Conservation (phyloP, 2,888 invertebrate genomes). For the Aphelenchoides bicaudatus region DNA sequence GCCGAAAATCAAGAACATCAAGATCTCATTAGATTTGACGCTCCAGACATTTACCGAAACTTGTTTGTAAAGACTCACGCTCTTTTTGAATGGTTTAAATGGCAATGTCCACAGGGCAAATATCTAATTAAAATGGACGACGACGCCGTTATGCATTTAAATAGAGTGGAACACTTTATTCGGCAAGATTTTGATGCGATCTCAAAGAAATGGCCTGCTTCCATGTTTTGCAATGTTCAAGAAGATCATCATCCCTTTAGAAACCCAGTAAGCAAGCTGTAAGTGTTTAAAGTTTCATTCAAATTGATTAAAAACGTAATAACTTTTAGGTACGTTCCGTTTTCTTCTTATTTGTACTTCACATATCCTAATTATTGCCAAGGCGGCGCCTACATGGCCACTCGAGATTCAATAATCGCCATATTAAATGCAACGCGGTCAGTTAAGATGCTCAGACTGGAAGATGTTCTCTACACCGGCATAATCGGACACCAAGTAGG, state of each 20-base stretch:
- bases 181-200: background rate
- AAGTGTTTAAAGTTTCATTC: too few relatives aligned
- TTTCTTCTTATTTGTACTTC: too few relatives aligned
- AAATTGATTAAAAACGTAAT: too few relatives aligned
- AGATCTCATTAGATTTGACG: conserved; percentile 1
- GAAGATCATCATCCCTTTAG: conserved; percentile 2
- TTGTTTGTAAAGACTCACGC: conserved; percentile 8
- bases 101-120: background rate
- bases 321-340: too few relatives aligned
- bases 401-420: too few relatives aligned
- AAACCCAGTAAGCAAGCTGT: conserved; percentile 3
- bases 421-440: too few relatives aligned
- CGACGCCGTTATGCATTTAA: background rate
- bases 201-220: background rate
- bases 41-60: background rate
- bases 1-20: background rate
- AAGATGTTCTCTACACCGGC: too few relatives aligned
- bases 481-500: too few relatives aligned
- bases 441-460: too few relatives aligned
- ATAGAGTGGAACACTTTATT: background rate
- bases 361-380: too few relatives aligned
- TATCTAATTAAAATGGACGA: conserved; percentile 1
- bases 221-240: background rate
- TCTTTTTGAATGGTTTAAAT: background rate
- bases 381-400: too few relatives aligned